These are phyloP conservation scores for Drosophila elegans DNA, from an alignment of 1,140 invertebrate genomes.

Conservation along the genomic window DNA sequence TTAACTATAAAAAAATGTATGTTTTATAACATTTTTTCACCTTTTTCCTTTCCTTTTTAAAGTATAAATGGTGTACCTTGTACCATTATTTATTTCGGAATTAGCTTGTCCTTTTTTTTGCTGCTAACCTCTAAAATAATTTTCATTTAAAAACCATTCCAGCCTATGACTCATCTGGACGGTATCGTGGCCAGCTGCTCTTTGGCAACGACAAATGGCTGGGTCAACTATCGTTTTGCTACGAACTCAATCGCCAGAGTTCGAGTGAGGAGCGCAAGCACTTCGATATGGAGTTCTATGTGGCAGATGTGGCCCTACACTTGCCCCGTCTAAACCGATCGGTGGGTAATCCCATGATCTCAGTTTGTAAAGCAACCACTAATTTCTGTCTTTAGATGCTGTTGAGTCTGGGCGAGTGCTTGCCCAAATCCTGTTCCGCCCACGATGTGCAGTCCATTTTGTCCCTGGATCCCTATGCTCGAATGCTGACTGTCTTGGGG, in stretches of 20 bases:
- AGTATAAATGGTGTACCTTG: too few relatives aligned
- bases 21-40: too few relatives aligned
- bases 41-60: too few relatives aligned
- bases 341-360: conserved; percentile 31
- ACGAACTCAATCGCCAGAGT: conserved; percentile 74
- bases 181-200: conserved; percentile 91
- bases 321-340: conserved; percentile 59
- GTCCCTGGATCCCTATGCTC: conserved; percentile 85
- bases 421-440: conserved; percentile 89
- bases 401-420: conserved; percentile 87
- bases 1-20: too few relatives aligned
- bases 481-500: conserved; percentile 77
- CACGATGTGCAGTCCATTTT: conserved; percentile 88
- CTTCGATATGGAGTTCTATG: conserved; percentile 76
- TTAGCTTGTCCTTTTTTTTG: too few relatives aligned
- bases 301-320: conserved; percentile 63
- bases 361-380: not conserved
- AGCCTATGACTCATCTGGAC: conserved; percentile 93
- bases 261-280: conserved; percentile 68
- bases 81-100: too few relatives aligned
- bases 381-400: conserved; percentile 42
- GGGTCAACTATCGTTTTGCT: conserved; percentile 86
- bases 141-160: not conserved
- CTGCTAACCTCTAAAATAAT: too few relatives aligned
- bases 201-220: conserved; percentile 94